Base-by-base conservation (phyloP, 2,113 vertebrate species). In the Chrysemys picta region DNA sequence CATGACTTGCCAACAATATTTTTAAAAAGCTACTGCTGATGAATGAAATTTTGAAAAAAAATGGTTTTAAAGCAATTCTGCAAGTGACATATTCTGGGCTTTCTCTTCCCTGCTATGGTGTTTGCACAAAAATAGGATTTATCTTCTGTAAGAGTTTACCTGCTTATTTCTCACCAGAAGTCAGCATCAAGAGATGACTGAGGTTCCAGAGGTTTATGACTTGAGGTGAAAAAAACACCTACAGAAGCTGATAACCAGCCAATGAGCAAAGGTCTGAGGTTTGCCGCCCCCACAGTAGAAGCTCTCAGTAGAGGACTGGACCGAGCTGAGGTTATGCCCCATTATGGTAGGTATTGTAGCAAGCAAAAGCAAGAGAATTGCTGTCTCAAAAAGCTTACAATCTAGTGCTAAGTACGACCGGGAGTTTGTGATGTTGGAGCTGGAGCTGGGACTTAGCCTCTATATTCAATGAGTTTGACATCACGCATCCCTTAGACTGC, bases 41-140 rank as follows among this genome's bases (percentile, higher is more conserved):
- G 11, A 84, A 76, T 35, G 84, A 54, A 88, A 75, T 90, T 95
- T 87, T 72, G 65, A 88, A 87, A 82, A 93, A 59, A n/a, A 38
- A 72, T n/a, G 75, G 79, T 88, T 86, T 84, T 54, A 88, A 88
- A 92, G 52, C 80, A 69, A 10, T 80, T 93, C 84, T 79, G 82
- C 90, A 91, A 72, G 19, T 38, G 19, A 69, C 16, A n/a, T 82
- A 82, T 19, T 76, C n/a, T 80, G 25, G 54, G 42, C 86, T 94
- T 85, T 79, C 75, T 83, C 17, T 22, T 72, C 35, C n/a, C 65
- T 72, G 19, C 38, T 38, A 19, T n/a, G n/a, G 62, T 35, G 14
- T 69, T 35, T n/a, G 62, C 31, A 80, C 65, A 54, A 80, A 75
- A 89, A 80, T 25, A 78, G 35, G 35, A 45, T 85, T 88, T 35